Evolutionary conservation across 2,113 vertebrate species (phyloP).

Genomic region (Danio rerio): DNA sequence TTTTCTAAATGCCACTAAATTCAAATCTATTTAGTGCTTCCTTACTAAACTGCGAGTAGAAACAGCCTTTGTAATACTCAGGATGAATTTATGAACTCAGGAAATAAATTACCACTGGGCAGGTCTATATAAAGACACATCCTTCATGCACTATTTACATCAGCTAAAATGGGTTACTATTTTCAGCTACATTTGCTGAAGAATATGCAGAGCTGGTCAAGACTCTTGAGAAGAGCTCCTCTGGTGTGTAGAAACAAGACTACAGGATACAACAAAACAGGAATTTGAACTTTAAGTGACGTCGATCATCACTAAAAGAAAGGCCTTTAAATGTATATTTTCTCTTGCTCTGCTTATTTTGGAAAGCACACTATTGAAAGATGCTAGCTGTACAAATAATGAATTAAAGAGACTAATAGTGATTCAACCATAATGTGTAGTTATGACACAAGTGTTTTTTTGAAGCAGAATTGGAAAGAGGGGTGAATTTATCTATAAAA

Average conservation of each 20-base stretch:
- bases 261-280: neutral
- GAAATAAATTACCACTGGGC: neutral
- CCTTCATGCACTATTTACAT: slow-evolving; percentile 73
- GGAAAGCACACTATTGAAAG: too few relatives aligned
- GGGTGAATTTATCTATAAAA: too few relatives aligned
- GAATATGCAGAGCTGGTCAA: slow-evolving; percentile 59
- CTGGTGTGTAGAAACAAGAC: slow-evolving; percentile 43
- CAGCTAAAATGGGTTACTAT: slow-evolving; percentile 67
- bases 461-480: too few relatives aligned
- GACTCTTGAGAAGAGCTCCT: slow-evolving; percentile 33
- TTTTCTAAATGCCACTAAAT: too few relatives aligned
- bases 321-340: neutral
- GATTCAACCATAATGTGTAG: neutral
- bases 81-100: neutral
- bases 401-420: neutral
- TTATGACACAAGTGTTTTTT: too few relatives aligned
- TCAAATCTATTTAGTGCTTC: too few relatives aligned
- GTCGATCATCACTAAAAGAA: too few relatives aligned
- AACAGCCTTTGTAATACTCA: neutral
- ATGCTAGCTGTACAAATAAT: too few relatives aligned
- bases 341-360: too few relatives aligned
- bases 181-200: slow-evolving; percentile 42
- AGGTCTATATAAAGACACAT: slow-evolving; percentile 60
- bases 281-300: too few relatives aligned
- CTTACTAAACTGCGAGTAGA: too few relatives aligned